These are phyloP conservation scores for Isoperla grammatica DNA, from an alignment of 2,888 invertebrate genomes.

Conservation along the genomic window DNA sequence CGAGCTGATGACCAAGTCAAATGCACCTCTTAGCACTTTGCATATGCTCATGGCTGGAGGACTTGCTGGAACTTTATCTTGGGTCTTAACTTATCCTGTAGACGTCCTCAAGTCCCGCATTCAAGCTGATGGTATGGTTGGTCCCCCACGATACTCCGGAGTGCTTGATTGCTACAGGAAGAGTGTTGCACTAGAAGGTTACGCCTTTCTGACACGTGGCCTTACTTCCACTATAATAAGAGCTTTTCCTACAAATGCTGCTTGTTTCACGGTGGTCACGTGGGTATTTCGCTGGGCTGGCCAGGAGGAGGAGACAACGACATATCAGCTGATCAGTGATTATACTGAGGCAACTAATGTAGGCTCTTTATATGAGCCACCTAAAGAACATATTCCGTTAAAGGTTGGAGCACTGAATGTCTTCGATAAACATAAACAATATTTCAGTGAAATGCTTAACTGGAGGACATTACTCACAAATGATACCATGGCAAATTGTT, in stretches of 20 bases:
- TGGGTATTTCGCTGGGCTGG: constrained; percentile 59
- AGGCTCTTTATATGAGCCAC: too few relatives aligned
- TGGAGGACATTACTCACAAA: neutral
- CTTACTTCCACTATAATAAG: constrained; percentile 72
- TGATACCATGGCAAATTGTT: neutral
- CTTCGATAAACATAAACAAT: neutral
- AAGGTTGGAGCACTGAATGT: neutral
- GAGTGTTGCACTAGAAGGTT: constrained; percentile 65
- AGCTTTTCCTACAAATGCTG: constrained; percentile 91
- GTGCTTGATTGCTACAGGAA: constrained; percentile 68
- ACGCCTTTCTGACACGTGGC: constrained; percentile 65
- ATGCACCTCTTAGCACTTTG: constrained; percentile 50
- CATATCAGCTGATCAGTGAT: neutral
- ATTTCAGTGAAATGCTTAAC: neutral
- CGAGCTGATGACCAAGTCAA: constrained; percentile 60
- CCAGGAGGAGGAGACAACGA: neutral
- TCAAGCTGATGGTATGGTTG: constrained; percentile 61
- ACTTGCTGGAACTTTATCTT: constrained; percentile 76
- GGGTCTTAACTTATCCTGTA: constrained; percentile 80
- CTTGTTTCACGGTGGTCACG: constrained; percentile 81
- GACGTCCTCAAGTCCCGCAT: constrained; percentile 87
- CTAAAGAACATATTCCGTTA: neutral
- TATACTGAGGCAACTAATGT: neutral
- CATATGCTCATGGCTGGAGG: constrained; percentile 79
- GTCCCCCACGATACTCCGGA: constrained; percentile 52